These are phyloP conservation scores for Coelogynopora nodosa DNA, from an alignment of 2,888 invertebrate genomes.

Conservation along the genomic window DNA sequence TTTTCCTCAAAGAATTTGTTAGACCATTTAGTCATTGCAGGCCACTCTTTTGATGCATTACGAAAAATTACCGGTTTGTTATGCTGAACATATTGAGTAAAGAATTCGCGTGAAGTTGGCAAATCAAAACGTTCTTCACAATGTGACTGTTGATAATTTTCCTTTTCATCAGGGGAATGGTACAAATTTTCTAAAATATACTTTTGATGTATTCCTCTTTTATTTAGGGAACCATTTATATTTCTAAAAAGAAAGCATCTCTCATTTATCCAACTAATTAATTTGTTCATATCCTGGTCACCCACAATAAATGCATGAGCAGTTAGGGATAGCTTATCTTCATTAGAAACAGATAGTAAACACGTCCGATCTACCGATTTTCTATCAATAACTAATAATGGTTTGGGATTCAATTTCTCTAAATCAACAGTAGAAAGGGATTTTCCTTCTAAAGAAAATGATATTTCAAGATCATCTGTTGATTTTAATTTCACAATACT, in stretches of 20 bases:
- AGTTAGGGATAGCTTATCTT: not conserved
- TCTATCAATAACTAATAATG: not conserved
- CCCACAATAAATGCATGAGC: not conserved
- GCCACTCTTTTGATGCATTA: slow-evolving; percentile 53
- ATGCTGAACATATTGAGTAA: slow-evolving; percentile 53
- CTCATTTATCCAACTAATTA: slow-evolving; percentile 52
- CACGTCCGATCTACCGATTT: not conserved
- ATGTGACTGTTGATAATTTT: not conserved
- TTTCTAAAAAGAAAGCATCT: slow-evolving; percentile 52
- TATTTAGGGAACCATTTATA: slow-evolving; percentile 50
- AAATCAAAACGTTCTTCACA: not conserved
- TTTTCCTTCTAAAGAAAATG: not conserved
- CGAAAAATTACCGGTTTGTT: slow-evolving; percentile 57
- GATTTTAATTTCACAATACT: not conserved
- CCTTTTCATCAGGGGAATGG: slow-evolving; percentile 47
- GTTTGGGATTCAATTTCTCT: not conserved
- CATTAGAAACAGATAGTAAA: not conserved
- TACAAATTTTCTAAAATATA: slow-evolving; percentile 53
- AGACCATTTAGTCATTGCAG: slow-evolving; percentile 55
- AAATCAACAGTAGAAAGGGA: not conserved
- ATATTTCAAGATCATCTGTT: not conserved
- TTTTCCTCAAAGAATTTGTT: slow-evolving; percentile 52
- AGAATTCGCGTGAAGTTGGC: slow-evolving; percentile 50
- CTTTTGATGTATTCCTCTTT: slow-evolving; percentile 52
- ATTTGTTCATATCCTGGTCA: not conserved